phyloP scores from a whole-genome alignment of 1,140 invertebrate species.

The Caerostris darwini region DNA sequence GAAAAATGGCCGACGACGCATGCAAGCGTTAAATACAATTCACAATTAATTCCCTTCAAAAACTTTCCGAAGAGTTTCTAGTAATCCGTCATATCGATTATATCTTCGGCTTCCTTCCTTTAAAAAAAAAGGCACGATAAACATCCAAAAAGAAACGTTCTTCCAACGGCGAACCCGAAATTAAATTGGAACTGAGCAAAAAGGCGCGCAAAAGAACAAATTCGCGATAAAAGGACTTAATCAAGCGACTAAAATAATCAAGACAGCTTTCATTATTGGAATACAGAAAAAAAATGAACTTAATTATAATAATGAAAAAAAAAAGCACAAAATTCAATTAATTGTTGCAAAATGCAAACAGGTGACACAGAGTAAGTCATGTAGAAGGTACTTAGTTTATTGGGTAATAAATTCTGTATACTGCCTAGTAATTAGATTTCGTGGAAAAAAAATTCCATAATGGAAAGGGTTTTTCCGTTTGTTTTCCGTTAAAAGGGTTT shows the following conservation, averaged over 20 bases:
- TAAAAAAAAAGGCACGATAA: background rate
- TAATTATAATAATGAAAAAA: background rate
- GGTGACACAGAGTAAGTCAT: constrained; percentile 17
- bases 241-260: constrained; percentile 65
- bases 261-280: constrained; percentile 7
- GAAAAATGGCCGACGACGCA: background rate
- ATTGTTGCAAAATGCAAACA: constrained; percentile 53
- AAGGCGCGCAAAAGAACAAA: background rate
- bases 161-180: background rate
- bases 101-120: too few species aligned
- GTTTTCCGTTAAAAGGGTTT: constrained; percentile 38
- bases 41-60: background rate
- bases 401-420: constrained; percentile 40
- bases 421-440: constrained; percentile 54
- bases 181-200: constrained; percentile 7
- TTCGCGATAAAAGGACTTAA: constrained; percentile 46
- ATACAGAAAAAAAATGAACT: background rate
- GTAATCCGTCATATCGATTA: too few species aligned
- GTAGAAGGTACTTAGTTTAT: too few species aligned
- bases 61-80: too few species aligned
- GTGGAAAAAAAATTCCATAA: background rate
- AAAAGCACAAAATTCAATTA: constrained; percentile 64
- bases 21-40: background rate
- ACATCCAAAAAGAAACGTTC: background rate
- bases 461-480: background rate